Evolutionary conservation across 1,140 invertebrate species (phyloP), one percentile per base, ranked within the genome.

Genomic region (Drosophila athabasca): DNA sequence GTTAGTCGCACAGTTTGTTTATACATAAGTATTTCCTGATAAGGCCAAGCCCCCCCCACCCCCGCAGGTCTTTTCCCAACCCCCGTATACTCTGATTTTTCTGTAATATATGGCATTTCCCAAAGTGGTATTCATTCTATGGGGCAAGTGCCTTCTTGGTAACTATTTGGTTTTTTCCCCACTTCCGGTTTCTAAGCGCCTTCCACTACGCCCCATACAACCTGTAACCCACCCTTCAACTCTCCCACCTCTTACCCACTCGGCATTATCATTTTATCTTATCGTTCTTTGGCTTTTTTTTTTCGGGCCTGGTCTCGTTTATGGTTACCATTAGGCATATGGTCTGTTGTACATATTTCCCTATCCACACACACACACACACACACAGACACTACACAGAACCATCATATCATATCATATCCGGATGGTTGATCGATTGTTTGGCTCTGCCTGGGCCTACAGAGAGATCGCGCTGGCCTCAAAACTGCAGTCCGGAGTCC

Each of bases 251-350:
- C 41, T 54, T 74, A 74, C 44, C 48, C 46, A 53, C 26, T 53
- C 31, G 39, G 54, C 53, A 72, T 41, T 55, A 54, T 22, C 57
- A 62, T 57, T 62, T 78, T 85, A 84, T 84, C 81, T 84, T 85
- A 84, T 84, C 81, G 46, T 9, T 64, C 65, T 67, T 75, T 51
- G 46, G 41, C 60, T 52, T 22, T 52, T 52, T 22, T 52, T 31
- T 54, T 19, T 31, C 50, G 44, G 41, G 49, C 48, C 70, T 29
- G 51, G 49, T 67, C 41, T 60, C 17, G 44, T 22, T 58, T 39
- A 62, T 29, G 48, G 59, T 48, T 24, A 48, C 60, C 64, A 64
- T 61, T 62, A 66, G 55, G 70, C 44, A 26, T 26, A 26, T 26
- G n/a, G 19, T 15, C 48, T 31, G 31, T 3, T 29, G 31, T 31